phyloP scores from a whole-genome alignment of 2,797 vertebrate genomes.

The Naso thynnoides region DNA sequence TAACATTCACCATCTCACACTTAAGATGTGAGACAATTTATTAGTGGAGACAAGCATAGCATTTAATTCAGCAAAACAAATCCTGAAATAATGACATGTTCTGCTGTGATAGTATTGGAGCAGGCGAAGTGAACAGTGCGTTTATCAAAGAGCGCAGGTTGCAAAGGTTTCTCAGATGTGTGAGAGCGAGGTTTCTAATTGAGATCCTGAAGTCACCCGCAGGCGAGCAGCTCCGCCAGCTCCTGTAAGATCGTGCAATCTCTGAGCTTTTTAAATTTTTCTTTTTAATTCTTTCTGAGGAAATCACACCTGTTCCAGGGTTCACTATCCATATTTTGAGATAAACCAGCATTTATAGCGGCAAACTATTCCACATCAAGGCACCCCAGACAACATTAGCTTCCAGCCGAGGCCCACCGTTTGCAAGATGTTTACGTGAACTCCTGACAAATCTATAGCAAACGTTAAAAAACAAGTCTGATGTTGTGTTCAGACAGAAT shows the following conservation, averaged over 20 bases:
- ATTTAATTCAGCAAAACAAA: slow-evolving; percentile 42
- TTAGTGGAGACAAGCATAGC: slow-evolving; percentile 16
- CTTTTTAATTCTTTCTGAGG: background rate
- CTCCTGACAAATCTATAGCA: too few relatives aligned
- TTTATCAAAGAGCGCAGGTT: slow-evolving; percentile 6
- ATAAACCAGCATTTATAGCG: too few relatives aligned
- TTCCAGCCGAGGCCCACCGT: too few relatives aligned
- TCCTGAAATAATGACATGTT: background rate
- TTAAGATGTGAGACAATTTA: slow-evolving; percentile 32
- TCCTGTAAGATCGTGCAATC: background rate
- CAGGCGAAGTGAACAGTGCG: background rate
- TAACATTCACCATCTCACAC: slow-evolving; percentile 12
- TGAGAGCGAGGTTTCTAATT: background rate
- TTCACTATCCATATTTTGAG: background rate
- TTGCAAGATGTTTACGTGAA: too few relatives aligned
- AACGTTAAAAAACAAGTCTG: too few relatives aligned
- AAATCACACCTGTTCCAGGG: background rate
- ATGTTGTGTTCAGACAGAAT: too few relatives aligned
- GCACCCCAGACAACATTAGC: too few relatives aligned
- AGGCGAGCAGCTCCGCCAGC: background rate
- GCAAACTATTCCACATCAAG: too few relatives aligned
- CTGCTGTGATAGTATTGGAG: background rate
- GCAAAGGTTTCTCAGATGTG: background rate
- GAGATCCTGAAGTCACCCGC: background rate
- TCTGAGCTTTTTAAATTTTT: background rate